Conservation (phyloP, 2,888 invertebrate species). For the Lochmaea crataegi region DNA sequence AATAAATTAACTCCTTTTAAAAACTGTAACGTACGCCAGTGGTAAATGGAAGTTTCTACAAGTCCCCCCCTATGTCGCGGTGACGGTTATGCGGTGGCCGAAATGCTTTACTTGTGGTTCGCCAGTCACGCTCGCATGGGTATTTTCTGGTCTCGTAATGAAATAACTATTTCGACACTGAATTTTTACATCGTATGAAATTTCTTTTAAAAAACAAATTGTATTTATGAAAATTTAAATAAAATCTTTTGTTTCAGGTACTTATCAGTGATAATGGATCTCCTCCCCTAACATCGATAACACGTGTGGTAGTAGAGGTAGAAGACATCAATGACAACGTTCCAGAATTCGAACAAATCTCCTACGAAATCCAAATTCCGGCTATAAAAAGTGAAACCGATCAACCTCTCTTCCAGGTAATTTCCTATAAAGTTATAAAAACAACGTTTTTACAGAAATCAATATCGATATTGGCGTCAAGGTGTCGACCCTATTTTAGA, state of each 20-base stretch:
- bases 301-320: slow-evolving; percentile 83
- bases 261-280: slow-evolving; percentile 83
- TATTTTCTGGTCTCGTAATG: no score
- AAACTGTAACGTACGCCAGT: no score
- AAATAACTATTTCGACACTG: no score
- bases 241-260: slow-evolving; percentile 64
- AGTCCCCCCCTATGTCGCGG: no score
- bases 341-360: slow-evolving; percentile 85
- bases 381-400: slow-evolving; percentile 67
- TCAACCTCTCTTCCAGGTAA: slow-evolving; percentile 71
- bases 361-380: slow-evolving; percentile 85
- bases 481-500: neutral
- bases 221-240: no score
- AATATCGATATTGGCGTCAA: slow-evolving; percentile 8
- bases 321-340: slow-evolving; percentile 89
- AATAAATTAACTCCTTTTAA: no score
- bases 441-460: neutral
- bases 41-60: no score
- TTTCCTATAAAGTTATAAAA: slow-evolving; percentile 9
- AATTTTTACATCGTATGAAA: no score
- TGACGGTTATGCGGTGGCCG: no score
- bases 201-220: no score
- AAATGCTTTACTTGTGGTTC: no score
- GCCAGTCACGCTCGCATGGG: no score
- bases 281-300: slow-evolving; percentile 79